A percentile compares a stretch with the other conserved stretches of the same genome.
Evolutionary conservation across 2,797 vertebrate species (phyloP).

Genomic region (Lagorchestes hirsutus): DNA sequence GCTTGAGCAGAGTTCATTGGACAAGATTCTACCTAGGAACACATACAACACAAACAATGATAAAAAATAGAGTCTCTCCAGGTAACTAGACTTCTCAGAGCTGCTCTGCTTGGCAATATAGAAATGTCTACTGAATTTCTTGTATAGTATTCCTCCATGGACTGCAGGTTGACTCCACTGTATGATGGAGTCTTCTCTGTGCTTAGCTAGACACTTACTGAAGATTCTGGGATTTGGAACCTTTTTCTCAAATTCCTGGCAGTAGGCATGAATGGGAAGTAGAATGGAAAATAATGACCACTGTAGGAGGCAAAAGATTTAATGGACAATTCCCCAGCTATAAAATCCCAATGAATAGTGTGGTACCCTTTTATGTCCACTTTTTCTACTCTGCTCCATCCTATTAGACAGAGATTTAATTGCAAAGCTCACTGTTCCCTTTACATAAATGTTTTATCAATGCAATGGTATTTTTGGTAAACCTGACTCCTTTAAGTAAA

Average conservation of each 20-base stretch:
- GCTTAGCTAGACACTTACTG: not conserved
- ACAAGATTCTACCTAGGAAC: not conserved
- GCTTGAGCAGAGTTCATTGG: not conserved
- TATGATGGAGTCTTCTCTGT: not conserved
- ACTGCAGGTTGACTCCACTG: not conserved
- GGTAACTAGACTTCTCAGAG: not conserved
- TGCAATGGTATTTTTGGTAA: no score
- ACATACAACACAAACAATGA: not conserved
- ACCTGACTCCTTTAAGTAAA: no score
- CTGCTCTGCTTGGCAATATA: not conserved
- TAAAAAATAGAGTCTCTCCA: not conserved
- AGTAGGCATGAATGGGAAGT: not conserved
- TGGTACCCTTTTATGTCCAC: not conserved
- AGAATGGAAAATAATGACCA: not conserved
- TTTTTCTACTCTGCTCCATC: not conserved
- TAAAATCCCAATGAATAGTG: not conserved
- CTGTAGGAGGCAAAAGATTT: not conserved
- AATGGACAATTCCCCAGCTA: not conserved
- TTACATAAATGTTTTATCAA: not conserved
- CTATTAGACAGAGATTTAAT: not conserved
- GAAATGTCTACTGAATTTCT: not conserved
- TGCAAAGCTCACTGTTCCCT: not conserved
- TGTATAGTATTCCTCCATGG: not conserved
- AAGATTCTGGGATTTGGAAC: not conserved
- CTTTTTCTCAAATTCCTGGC: not conserved